Percentiles rank a stretch among this genome's conserved stretches.
These are phyloP conservation scores for Perdita meconis DNA, from an alignment of 2,888 invertebrate species.

Conservation along the genomic window DNA sequence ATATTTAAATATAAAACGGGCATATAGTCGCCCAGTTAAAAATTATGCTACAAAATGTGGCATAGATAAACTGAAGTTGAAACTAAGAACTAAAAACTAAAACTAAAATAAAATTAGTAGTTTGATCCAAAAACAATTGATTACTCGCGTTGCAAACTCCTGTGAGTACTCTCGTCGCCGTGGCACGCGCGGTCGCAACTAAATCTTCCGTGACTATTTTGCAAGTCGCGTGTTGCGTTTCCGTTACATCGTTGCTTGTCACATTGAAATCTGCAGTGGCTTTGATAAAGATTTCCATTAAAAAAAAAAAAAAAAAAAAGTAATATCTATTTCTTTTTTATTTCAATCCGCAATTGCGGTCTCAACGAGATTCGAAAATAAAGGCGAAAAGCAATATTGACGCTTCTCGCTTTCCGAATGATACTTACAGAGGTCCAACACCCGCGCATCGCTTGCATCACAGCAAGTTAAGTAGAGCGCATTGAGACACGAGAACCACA, in stretches of 20 bases:
- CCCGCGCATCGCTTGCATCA: constrained; percentile 45
- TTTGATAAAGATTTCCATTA: background rate
- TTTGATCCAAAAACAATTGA: constrained; percentile 12
- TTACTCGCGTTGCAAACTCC: constrained; percentile 82
- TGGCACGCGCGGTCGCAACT: constrained; percentile 82
- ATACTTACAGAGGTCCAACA: constrained; percentile 56
- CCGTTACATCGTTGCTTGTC: constrained; percentile 71
- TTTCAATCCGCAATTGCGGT: too few species aligned
- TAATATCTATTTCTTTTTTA: too few species aligned
- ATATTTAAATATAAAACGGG: too few species aligned
- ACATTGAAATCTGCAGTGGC: constrained; percentile 31
- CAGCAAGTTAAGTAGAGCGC: constrained; percentile 55
- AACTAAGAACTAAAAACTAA: too few species aligned
- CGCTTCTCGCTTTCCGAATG: background rate
- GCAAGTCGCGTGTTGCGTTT: constrained; percentile 82
- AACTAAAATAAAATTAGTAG: too few species aligned
- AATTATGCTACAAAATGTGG: too few species aligned
- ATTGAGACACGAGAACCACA: constrained; percentile 55
- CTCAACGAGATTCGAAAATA: background rate
- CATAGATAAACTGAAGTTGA: too few species aligned
- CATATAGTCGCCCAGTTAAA: too few species aligned
- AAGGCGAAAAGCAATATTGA: background rate
- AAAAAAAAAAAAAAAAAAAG: too few species aligned
- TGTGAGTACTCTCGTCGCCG: constrained; percentile 81
- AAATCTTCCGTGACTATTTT: constrained; percentile 82